These are phyloP conservation scores for Rhipidura dahli DNA, from an alignment of 2,113 vertebrate species.

Conservation along the genomic window DNA sequence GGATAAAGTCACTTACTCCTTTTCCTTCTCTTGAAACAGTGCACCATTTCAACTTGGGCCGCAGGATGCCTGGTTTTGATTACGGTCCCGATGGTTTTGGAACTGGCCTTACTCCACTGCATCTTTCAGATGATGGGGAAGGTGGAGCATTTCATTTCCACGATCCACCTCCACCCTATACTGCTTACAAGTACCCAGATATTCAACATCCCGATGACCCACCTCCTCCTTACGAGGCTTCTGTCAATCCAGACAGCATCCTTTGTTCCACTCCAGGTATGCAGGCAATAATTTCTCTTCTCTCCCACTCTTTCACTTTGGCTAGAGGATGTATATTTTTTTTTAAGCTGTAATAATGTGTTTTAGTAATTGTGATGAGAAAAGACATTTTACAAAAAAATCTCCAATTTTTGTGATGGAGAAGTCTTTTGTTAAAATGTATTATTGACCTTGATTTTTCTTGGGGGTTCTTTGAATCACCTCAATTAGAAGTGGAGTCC, in stretches of 20 bases:
- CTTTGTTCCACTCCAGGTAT: constrained; percentile 88
- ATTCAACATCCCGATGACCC: constrained; percentile 94
- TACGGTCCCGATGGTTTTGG: constrained; percentile 93
- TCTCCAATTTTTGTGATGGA: neutral
- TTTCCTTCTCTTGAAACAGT: constrained; percentile 71
- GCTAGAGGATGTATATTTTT: neutral
- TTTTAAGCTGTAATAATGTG: neutral
- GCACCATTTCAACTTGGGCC: constrained; percentile 97
- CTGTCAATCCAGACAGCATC: constrained; percentile 88
- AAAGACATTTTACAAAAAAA: neutral
- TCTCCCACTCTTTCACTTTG: neutral
- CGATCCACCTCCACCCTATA: constrained; percentile 94
- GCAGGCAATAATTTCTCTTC: neutral
- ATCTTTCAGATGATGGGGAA: constrained; percentile 96
- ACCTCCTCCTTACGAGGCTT: constrained; percentile 94
- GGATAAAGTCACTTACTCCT: neutral
- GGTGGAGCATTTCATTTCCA: constrained; percentile 97
- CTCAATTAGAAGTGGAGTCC: neutral
- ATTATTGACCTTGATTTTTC: neutral
- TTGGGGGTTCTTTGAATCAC: neutral
- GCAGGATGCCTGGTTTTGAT: constrained; percentile 94
- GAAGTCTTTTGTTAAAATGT: neutral
- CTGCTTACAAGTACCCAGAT: constrained; percentile 95
- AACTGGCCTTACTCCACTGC: constrained; percentile 93
- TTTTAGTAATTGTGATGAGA: neutral